These are phyloP conservation scores for Helicoverpa assulta DNA, from an alignment of 2,888 invertebrate genomes.

Conservation along the genomic window DNA sequence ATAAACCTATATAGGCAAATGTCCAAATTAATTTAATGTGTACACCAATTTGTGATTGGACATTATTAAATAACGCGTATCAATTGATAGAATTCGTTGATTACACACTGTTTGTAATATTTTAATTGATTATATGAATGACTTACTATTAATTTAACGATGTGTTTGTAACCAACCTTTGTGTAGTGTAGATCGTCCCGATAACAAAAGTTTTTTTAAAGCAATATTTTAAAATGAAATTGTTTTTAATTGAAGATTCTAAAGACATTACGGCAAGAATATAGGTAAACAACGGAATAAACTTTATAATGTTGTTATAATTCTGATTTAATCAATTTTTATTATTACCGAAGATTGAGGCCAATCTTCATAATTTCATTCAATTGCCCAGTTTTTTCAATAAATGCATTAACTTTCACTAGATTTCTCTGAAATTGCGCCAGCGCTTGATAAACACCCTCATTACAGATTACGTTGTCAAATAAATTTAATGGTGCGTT, in stretches of 20 bases:
- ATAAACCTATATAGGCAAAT: background rate
- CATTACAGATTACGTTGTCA: slow-evolving; percentile 54
- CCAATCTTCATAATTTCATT: slow-evolving; percentile 13
- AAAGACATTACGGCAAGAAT: no score
- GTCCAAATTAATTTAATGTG: slow-evolving; percentile 12
- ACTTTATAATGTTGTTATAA: no score
- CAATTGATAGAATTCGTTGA: slow-evolving; percentile 2
- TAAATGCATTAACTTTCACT: slow-evolving; percentile 58
- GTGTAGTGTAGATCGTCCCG: fast-evolving
- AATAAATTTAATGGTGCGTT: slow-evolving; percentile 49
- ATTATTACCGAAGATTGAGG: background rate
- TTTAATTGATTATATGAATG: background rate
- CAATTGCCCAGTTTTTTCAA: slow-evolving; percentile 37
- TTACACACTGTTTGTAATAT: background rate
- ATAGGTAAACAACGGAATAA: no score
- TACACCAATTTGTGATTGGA: slow-evolving; percentile 20
- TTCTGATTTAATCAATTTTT: no score
- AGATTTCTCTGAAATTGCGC: slow-evolving; percentile 57
- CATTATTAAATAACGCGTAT: background rate
- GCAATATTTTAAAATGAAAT: no score
- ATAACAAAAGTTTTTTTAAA: no score
- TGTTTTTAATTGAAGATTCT: no score
- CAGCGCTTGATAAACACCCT: slow-evolving; percentile 49
- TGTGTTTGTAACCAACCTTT: no score
- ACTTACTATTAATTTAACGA: background rate